These are phyloP conservation scores for Oriolus oriolus DNA, from an alignment of 2,113 vertebrate genomes.

Conservation along the genomic window DNA sequence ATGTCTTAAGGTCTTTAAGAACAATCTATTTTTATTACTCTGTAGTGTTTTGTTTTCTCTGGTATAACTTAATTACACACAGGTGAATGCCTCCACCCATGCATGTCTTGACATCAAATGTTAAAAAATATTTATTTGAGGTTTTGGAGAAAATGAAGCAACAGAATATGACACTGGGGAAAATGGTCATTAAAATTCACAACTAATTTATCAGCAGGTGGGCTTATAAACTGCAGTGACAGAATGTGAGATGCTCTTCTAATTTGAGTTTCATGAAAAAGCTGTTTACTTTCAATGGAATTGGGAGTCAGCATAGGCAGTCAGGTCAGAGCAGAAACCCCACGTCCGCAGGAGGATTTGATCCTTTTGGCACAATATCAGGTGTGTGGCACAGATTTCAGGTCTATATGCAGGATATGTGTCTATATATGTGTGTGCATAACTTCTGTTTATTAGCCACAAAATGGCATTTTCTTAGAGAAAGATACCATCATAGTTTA, in stretches of 20 bases:
- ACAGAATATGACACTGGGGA: background rate
- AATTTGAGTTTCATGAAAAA: background rate
- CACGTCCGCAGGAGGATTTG: fast-evolving
- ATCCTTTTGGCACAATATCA: background rate
- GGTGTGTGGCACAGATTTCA: background rate
- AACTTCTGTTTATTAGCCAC: background rate
- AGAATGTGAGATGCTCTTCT: background rate
- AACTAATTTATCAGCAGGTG: background rate
- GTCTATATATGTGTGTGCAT: background rate
- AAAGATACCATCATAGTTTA: too few relatives aligned
- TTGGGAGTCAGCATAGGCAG: background rate
- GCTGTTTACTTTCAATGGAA: background rate
- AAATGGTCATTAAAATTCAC: background rate
- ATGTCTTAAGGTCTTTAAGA: background rate
- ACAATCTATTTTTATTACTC: background rate
- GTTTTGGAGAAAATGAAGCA: background rate
- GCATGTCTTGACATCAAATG: background rate
- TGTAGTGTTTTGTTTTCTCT: background rate
- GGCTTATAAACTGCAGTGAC: background rate
- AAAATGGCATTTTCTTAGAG: background rate
- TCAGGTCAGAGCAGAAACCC: background rate
- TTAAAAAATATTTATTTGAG: background rate
- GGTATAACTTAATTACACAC: background rate
- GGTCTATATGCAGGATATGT: background rate
- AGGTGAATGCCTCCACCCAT: background rate